Conservation (phyloP, 2,797 vertebrate genomes). For the Poeciliopsis presidionis region DNA sequence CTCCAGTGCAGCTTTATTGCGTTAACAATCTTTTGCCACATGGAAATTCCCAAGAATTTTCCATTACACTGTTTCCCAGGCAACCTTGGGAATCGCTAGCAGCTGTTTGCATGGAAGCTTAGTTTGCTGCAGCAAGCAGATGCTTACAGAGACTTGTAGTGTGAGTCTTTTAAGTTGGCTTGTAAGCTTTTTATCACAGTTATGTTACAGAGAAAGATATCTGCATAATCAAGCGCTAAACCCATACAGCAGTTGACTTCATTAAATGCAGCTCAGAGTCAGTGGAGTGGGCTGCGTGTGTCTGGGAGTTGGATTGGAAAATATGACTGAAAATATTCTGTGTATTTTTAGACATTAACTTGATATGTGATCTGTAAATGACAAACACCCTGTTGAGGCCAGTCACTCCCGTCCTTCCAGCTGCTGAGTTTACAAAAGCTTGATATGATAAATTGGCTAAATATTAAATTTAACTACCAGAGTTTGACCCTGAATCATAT, state of each 20-base stretch:
- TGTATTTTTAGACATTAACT: neutral
- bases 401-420: neutral
- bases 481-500: no score
- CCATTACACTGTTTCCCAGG: slow-evolving; percentile 72
- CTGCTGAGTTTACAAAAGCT: neutral
- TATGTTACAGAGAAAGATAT: neutral
- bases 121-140: slow-evolving; percentile 55
- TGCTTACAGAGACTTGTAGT: slow-evolving; percentile 33
- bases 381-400: neutral
- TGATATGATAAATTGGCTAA: neutral
- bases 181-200: slow-evolving; percentile 5
- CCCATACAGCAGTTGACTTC: neutral
- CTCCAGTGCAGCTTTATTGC: slow-evolving; percentile 18
- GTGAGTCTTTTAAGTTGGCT: slow-evolving; percentile 14
- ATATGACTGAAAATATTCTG: slow-evolving; percentile 4
- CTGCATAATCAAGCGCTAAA: slow-evolving; percentile 4
- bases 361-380: neutral
- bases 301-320: neutral
- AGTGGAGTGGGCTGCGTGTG: neutral
- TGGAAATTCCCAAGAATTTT: slow-evolving; percentile 73
- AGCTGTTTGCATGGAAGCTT: slow-evolving; percentile 67
- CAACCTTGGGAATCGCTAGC: slow-evolving; percentile 74
- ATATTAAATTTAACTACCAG: neutral
- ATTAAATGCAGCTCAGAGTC: neutral
- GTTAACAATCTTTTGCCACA: slow-evolving; percentile 43